These are phyloP conservation scores for Pocota personata DNA, from an alignment of 2,888 invertebrate species.

Conservation along the genomic window DNA sequence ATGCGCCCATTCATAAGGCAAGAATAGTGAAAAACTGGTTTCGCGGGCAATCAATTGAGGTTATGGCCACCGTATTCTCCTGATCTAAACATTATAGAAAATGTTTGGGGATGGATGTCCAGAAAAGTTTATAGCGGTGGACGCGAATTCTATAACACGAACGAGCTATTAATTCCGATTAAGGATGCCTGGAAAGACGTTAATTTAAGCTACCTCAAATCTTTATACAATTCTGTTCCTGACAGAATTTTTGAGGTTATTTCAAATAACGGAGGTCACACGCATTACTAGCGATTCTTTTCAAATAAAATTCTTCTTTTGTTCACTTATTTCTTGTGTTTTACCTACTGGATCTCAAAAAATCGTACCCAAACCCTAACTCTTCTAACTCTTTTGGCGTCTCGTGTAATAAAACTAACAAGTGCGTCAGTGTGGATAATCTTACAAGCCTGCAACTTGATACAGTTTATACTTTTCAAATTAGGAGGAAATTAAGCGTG, in stretches of 20 bases:
- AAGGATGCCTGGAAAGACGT: too few species aligned
- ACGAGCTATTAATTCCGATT: not conserved
- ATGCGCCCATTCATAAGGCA: not conserved
- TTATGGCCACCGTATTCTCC: too few species aligned
- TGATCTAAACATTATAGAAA: too few species aligned
- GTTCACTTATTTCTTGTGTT: not conserved
- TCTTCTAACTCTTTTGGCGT: not conserved
- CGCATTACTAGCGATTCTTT: not conserved
- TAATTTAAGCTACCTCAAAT: not conserved
- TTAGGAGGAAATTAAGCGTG: too few species aligned
- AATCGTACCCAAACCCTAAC: not conserved
- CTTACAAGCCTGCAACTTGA: too few species aligned
- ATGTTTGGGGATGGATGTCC: too few species aligned
- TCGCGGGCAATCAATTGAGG: too few species aligned
- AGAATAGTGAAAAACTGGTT: not conserved
- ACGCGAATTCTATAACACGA: not conserved
- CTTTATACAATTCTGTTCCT: not conserved
- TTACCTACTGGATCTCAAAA: not conserved
- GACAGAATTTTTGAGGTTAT: too few species aligned
- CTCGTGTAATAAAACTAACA: not conserved
- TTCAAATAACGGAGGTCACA: not conserved
- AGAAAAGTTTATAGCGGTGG: not conserved
- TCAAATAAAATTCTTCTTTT: not conserved
- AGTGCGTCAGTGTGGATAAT: too few species aligned
- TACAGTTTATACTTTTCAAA: too few species aligned